These are phyloP conservation scores for Cnemophilus loriae DNA, from an alignment of 2,113 vertebrate species.

Conservation along the genomic window DNA sequence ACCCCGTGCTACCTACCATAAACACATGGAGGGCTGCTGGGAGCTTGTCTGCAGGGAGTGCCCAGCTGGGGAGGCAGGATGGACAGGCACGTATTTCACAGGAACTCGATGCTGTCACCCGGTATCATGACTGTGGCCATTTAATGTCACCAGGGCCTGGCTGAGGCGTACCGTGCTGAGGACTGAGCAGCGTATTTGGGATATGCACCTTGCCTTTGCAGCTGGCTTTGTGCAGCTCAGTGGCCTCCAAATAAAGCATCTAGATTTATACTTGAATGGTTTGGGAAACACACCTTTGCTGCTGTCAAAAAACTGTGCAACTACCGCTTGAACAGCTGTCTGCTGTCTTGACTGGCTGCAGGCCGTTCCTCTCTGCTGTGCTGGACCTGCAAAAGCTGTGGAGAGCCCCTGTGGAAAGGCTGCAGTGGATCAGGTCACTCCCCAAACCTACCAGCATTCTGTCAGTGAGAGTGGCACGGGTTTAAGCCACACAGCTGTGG, in stretches of 20 bases:
- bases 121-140: not conserved
- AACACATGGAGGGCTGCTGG: not conserved
- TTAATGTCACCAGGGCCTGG: not conserved
- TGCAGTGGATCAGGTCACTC: not conserved
- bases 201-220: not conserved
- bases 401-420: not conserved
- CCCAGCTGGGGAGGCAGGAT: not conserved
- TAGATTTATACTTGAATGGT: not conserved
- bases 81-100: not conserved
- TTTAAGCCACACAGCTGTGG: not conserved
- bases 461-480: not conserved
- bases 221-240: not conserved
- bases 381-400: not conserved
- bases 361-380: not conserved
- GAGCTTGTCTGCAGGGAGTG: not conserved
- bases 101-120: not conserved
- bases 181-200: not conserved
- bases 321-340: not conserved
- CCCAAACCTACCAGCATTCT: not conserved
- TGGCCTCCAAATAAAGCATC: not conserved
- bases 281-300: not conserved
- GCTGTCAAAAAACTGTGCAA: not conserved
- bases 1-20: not conserved
- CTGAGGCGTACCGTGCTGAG: not conserved
- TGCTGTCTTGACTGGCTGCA: not conserved